These are phyloP conservation scores for Agrotis segetum DNA, from an alignment of 2,888 invertebrate species.

Conservation along the genomic window DNA sequence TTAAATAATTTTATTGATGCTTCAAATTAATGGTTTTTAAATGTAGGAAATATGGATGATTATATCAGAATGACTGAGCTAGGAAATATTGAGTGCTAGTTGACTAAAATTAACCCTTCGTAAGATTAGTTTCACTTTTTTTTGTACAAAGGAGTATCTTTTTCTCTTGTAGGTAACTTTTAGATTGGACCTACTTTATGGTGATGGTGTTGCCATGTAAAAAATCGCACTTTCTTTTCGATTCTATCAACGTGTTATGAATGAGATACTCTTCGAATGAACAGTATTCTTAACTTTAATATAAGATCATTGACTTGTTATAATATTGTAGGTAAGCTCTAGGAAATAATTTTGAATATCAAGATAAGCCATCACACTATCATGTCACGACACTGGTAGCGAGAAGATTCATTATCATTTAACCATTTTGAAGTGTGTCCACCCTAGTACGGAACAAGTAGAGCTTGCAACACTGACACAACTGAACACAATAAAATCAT, in stretches of 20 bases:
- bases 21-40: not conserved
- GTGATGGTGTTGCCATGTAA: slow-evolving; percentile 67
- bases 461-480: slow-evolving; percentile 88
- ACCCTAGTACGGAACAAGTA: slow-evolving; percentile 80
- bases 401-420: slow-evolving; percentile 69
- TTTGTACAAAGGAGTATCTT: slow-evolving; percentile 82
- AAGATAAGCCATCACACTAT: slow-evolving; percentile 79
- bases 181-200: slow-evolving; percentile 41
- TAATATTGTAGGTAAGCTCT: slow-evolving; percentile 70
- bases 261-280: slow-evolving; percentile 78
- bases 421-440: slow-evolving; percentile 78
- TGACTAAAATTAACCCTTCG: slow-evolving; percentile 46
- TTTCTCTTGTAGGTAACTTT: slow-evolving; percentile 67
- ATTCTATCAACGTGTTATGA: slow-evolving; percentile 63
- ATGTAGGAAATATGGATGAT: not conserved
- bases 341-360: slow-evolving; percentile 67
- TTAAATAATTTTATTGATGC: not conserved
- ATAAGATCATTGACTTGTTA: slow-evolving; percentile 70
- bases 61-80: slow-evolving; percentile 35
- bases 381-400: slow-evolving; percentile 75
- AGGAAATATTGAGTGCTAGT: slow-evolving; percentile 16
- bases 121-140: slow-evolving; percentile 71
- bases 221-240: slow-evolving; percentile 56
- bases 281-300: slow-evolving; percentile 66
- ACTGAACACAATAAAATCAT: slow-evolving; percentile 75